Conservation (phyloP, 2,113 vertebrate genomes). For the Psittacula cyanocephala region DNA sequence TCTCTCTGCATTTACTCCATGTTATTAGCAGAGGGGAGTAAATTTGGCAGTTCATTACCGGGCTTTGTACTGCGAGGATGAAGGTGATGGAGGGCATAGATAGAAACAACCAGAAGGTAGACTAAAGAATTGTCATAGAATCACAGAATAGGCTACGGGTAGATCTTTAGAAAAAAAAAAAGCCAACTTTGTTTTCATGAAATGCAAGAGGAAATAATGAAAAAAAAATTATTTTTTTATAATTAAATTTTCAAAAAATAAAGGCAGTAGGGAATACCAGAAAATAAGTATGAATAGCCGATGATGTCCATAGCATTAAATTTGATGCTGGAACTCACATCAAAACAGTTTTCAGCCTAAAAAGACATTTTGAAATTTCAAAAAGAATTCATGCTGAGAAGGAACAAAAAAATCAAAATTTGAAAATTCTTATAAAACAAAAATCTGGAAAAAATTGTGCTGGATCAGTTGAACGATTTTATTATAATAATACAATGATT, state of each 20-base stretch:
- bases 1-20: neutral
- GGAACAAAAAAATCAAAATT: neutral
- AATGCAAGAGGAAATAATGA: neutral
- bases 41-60: neutral
- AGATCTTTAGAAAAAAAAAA: neutral
- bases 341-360: neutral
- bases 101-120: neutral
- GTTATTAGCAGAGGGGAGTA: neutral
- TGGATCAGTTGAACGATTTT: neutral
- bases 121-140: neutral
- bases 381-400: neutral
- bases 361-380: neutral
- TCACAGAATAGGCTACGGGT: neutral
- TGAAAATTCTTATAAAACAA: neutral
- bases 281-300: neutral
- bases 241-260: neutral
- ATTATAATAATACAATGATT: neutral
- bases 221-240: neutral
- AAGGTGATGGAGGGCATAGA: neutral
- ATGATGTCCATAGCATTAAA: neutral
- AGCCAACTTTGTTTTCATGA: accelerated
- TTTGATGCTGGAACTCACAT: neutral
- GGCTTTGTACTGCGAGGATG: neutral
- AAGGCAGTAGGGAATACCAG: neutral
- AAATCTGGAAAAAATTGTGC: neutral